A percentile compares a stretch with the other conserved stretches of the same genome.
These are phyloP conservation scores for Lycia hirtaria DNA, from an alignment of 2,888 invertebrate species.

Conservation along the genomic window DNA sequence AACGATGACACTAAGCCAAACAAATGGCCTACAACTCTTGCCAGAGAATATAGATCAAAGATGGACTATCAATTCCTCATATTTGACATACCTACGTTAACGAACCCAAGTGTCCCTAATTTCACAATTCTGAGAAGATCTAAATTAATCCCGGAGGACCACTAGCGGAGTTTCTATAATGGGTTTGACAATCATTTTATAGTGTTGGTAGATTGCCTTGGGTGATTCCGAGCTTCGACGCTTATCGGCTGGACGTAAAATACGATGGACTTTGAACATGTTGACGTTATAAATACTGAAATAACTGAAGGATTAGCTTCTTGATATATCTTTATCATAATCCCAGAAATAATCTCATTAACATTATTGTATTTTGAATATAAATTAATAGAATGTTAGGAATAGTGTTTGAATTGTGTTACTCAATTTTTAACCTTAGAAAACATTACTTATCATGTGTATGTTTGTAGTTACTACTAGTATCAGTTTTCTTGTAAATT, in stretches of 20 bases:
- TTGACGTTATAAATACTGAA: slow-evolving; percentile 10
- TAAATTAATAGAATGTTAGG: no score
- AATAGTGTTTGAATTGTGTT: no score
- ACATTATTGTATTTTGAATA: no score
- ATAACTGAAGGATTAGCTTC: no score
- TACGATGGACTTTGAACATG: slow-evolving; percentile 41
- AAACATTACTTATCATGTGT: no score
- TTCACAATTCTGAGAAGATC: slow-evolving; percentile 4
- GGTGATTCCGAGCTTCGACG: slow-evolving; percentile 22
- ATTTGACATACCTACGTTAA: neutral
- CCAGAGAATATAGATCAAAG: neutral
- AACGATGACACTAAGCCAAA: neutral
- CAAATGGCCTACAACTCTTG: neutral
- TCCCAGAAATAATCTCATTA: neutral
- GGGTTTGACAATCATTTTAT: slow-evolving; percentile 11
- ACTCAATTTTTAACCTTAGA: no score
- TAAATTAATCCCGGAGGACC: slow-evolving; percentile 4
- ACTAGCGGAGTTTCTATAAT: slow-evolving; percentile 26
- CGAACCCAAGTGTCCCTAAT: neutral
- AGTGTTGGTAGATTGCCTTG: slow-evolving; percentile 50
- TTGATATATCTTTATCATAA: neutral
- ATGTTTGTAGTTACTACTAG: no score
- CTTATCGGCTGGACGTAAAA: slow-evolving; percentile 27
- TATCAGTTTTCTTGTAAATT: no score
- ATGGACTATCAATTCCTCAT: neutral